Evolutionary conservation across 2,797 vertebrate species (phyloP), one percentile per base, ranked within the genome.

Genomic region (Coranthus polyacanthus): DNA sequence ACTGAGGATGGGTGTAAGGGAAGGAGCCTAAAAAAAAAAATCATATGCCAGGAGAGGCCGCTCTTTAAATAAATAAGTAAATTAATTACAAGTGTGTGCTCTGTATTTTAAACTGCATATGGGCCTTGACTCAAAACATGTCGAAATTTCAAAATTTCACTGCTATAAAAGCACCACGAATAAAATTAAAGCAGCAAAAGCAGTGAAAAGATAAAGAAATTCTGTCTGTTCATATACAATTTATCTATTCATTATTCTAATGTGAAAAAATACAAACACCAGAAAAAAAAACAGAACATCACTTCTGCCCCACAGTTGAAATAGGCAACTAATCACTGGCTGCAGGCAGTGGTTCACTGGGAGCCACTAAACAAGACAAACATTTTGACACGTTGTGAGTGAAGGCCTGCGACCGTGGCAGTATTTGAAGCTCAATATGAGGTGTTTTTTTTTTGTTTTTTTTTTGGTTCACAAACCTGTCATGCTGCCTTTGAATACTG

Each of bases 171-270:
- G n/a, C n/a, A n/a, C n/a, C n/a, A n/a, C n/a, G n/a, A n/a, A n/a
- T n/a, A n/a, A n/a, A n/a, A n/a, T n/a, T n/a, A 36, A 36, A 36
- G 12, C 34, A 10, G 8, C 12, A 36, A 36, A 36, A 10, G 34
- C 2, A 36, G 12, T 36, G 12, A 2, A n/a, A 41, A 39, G 5
- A 39, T 0, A 39, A 39, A 39, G 15, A 6, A 39, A 39, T 15
- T n/a, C n/a, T 32, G 29, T 58, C 32, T 36, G 41, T 68, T 67
- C 56, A 61, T 64, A 45, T 49, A 38, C 37, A 65, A 66, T 32
- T 7, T 32, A 53, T 22, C 8, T 11, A 15, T 12, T 12, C 1
- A 2, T 18, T 6, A 11, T 11, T 21, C 12, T 16, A 43, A 43
- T 55, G 22, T 29, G 12, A 4, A 42, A 13, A 12, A 41, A 43